These are phyloP conservation scores for Gila orcuttii DNA, from an alignment of 2,113 vertebrate species.

Conservation along the genomic window DNA sequence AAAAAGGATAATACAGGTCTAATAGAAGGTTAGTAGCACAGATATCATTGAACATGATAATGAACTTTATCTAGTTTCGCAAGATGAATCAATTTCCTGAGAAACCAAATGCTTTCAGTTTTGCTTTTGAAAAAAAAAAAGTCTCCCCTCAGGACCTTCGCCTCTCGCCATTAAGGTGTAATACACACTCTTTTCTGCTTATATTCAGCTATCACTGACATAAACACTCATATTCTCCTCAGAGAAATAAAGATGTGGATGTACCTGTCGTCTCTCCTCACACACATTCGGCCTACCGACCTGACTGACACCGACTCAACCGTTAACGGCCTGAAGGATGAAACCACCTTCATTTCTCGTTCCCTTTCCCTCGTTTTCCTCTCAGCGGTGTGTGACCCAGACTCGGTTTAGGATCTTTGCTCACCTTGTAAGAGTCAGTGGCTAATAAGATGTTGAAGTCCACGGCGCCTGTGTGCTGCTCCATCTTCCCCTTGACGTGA, in stretches of 20 bases:
- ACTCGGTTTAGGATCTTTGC: not conserved
- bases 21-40: not conserved
- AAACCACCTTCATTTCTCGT: constrained; percentile 69
- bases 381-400: not conserved
- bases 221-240: not conserved
- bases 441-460: constrained; percentile 91
- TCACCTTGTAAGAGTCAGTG: constrained; percentile 96
- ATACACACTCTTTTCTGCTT: not conserved
- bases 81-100: constrained; percentile 24
- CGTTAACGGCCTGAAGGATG: constrained; percentile 71
- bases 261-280: constrained; percentile 45
- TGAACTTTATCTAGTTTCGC: not conserved
- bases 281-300: constrained; percentile 60
- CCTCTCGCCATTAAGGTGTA: not conserved
- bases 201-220: not conserved
- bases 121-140: constrained; percentile 37
- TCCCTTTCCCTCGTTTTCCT: not conserved
- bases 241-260: constrained; percentile 25
- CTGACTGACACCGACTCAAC: constrained; percentile 48
- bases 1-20: not conserved
- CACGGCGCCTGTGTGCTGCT: constrained; percentile 74
- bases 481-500: constrained; percentile 80
- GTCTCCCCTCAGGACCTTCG: not conserved
- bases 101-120: constrained; percentile 48
- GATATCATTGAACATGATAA: not conserved